A percentile compares a stretch with the other conserved stretches of the same genome.
phyloP scores from a whole-genome alignment of 2,113 vertebrate species.

The Ictalurus furcatus region DNA sequence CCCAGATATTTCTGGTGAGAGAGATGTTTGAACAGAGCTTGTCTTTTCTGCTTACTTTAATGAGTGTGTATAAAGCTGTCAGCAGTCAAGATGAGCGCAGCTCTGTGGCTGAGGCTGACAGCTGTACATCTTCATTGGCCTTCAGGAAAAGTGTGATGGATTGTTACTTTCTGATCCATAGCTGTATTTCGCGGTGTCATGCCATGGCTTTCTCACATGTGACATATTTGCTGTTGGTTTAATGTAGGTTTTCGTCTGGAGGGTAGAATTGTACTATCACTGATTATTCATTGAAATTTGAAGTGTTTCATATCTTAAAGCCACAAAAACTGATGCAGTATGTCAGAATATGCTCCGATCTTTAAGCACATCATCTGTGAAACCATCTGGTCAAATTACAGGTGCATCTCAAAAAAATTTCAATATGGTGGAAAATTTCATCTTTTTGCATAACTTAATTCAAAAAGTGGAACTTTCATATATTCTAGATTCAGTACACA shows the following conservation, averaged over 20 bases:
- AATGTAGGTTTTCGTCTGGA: background rate
- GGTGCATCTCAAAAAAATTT: too few relatives aligned
- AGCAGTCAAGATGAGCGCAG: slow-evolving; percentile 16
- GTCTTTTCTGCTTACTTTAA: background rate
- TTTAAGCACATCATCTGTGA: background rate
- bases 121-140: slow-evolving; percentile 36
- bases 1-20: background rate
- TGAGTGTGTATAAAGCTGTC: slow-evolving; percentile 17
- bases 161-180: slow-evolving; percentile 14
- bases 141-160: slow-evolving; percentile 16
- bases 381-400: background rate
- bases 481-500: too few relatives aligned
- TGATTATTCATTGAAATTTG: background rate
- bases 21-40: background rate
- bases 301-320: background rate
- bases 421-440: too few relatives aligned
- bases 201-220: background rate
- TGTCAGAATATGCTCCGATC: background rate
- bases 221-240: background rate
- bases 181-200: slow-evolving; percentile 8
- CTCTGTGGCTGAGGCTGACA: slow-evolving; percentile 19
- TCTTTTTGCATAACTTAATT: too few relatives aligned
- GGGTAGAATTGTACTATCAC: background rate
- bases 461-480: too few relatives aligned
- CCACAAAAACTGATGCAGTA: background rate